Conservation (phyloP, 2,797 vertebrate genomes). For the Chaunax sp. region DNA sequence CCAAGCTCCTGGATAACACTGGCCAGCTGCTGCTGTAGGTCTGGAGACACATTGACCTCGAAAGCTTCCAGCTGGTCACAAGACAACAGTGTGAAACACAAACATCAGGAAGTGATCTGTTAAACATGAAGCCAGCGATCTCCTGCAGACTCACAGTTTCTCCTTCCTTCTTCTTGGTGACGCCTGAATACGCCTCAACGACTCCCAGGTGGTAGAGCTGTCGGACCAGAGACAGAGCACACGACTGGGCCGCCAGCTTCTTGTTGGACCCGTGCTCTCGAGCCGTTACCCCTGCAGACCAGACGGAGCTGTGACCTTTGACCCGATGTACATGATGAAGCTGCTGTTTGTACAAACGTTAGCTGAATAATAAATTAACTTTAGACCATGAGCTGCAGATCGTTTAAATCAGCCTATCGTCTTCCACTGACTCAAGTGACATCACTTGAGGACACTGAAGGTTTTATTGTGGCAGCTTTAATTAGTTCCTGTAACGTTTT, state of each 20-base stretch:
- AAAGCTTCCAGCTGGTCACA: conserved; percentile 88
- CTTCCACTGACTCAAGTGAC: too few species aligned
- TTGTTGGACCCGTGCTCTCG: conserved; percentile 98
- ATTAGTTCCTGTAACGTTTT: too few species aligned
- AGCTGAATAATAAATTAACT: too few species aligned
- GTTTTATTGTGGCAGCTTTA: too few species aligned
- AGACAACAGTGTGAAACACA: background rate
- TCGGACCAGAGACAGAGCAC: conserved; percentile 93
- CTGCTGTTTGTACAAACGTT: too few species aligned
- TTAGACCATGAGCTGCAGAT: too few species aligned
- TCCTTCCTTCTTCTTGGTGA: conserved; percentile 94
- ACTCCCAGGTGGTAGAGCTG: conserved; percentile 94
- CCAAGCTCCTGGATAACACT: conserved; percentile 84
- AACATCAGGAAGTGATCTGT: background rate
- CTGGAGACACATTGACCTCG: conserved; percentile 83
- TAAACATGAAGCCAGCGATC: fast-evolving
- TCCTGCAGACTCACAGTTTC: conserved; percentile 83
- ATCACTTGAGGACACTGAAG: too few species aligned
- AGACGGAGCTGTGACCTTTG: conserved; percentile 13
- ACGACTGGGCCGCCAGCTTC: conserved; percentile 96
- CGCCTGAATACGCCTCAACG: conserved; percentile 91
- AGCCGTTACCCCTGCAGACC: conserved; percentile 87
- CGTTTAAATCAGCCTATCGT: too few species aligned
- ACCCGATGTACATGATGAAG: background rate
- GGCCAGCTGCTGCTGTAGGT: conserved; percentile 86